Percentiles rank a stretch among this genome's conserved stretches.
phyloP scores from a whole-genome alignment of 2,888 invertebrate species.

The Brenthis hecate region DNA sequence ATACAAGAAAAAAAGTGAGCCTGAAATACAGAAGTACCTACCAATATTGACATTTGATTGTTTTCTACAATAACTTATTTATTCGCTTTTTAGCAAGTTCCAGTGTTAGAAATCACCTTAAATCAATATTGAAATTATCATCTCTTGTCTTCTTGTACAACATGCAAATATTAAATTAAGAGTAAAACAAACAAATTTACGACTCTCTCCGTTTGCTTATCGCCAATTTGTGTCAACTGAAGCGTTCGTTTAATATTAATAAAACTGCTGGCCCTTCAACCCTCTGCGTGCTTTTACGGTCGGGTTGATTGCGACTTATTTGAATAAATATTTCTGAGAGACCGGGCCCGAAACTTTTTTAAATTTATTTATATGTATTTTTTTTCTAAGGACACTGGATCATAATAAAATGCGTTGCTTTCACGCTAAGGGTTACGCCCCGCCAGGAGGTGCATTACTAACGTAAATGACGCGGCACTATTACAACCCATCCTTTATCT shows the following conservation, averaged over 20 bases:
- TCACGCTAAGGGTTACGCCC: slow-evolving; percentile 60
- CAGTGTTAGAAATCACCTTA: neutral
- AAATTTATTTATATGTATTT: slow-evolving; percentile 59
- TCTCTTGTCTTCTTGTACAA: slow-evolving; percentile 24
- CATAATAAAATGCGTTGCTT: slow-evolving; percentile 48
- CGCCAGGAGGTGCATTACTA: slow-evolving; percentile 71
- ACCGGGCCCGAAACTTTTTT: slow-evolving; percentile 56
- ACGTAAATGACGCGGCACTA: slow-evolving; percentile 78
- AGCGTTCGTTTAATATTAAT: slow-evolving; percentile 81
- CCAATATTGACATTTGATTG: slow-evolving; percentile 50
- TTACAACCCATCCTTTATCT: slow-evolving; percentile 78
- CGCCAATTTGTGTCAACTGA: slow-evolving; percentile 80
- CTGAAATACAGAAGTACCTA: too few relatives aligned
- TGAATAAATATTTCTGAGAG: slow-evolving; percentile 79
- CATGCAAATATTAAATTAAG: slow-evolving; percentile 37
- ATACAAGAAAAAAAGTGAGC: too few relatives aligned
- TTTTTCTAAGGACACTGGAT: slow-evolving; percentile 59
- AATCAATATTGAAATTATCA: slow-evolving; percentile 12
- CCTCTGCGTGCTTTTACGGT: slow-evolving; percentile 77
- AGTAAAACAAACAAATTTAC: slow-evolving; percentile 58
- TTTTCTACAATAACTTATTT: slow-evolving; percentile 54
- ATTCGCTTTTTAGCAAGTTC: neutral
- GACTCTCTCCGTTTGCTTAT: slow-evolving; percentile 72
- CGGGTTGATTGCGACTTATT: slow-evolving; percentile 79
- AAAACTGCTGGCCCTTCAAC: slow-evolving; percentile 76